Evolutionary conservation across 2,888 invertebrate species (phyloP), one percentile per base, ranked within the genome.

Genomic region (Andrena bucephala): DNA sequence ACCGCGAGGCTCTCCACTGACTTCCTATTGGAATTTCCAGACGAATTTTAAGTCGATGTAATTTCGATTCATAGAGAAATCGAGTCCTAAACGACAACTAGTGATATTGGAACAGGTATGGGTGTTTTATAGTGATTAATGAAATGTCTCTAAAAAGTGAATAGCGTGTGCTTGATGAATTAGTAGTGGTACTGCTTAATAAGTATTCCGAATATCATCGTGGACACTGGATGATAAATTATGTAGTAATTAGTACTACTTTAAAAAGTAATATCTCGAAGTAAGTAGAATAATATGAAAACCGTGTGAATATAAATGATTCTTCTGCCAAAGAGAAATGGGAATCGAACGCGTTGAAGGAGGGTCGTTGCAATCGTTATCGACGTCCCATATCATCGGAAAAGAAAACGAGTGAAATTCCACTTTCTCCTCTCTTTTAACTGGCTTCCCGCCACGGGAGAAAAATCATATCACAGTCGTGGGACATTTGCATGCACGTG

Each of bases 381-480:
- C 65, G 54, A n/a, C 57, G n/a, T 57, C 29, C 48, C 52, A 20
- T 76, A 69, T 69, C 76, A 63, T 69, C 62, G 62, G 69, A 48
- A 63, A 69, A 54, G 76, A 69, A 76, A 76, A 36, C 69, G 54
- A 63, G 76, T 69, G 76, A 76, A 76, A 76, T 69, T 54, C 42
- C 63, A 76, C 76, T 76, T 69, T 76, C 76, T 57, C 76, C 69
- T 8, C 68, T 63, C 76, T 69, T 69, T 69, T 24, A 54, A 57
- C 62, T 76, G 33, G 54, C 76, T 69, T 76, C 16, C 52, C 42
- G 69, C 29, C 48, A 76, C 16, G 31, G 20, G 10, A 60, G 59
- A 60, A 57, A 67, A 75, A 75, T 68, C 24, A 60, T 68, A 68
- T 75, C 42, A 36, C 60, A 33, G 33, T 24, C 42, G 24, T 3